Conservation (phyloP, 1,140 invertebrate species). For the Drosophila mojavensis region DNA sequence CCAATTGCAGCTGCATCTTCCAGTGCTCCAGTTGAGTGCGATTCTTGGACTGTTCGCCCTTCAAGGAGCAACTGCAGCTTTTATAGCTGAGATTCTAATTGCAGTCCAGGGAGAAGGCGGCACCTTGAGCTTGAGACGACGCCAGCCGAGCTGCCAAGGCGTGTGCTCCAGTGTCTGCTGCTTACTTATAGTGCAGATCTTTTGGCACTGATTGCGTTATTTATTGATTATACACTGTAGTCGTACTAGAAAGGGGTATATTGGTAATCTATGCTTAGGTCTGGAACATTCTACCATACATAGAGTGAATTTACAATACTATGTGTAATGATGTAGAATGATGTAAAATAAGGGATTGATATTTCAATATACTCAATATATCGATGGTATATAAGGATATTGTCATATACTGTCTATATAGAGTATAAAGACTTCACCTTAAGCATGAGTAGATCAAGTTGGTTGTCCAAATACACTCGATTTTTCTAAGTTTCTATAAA, state of each 20-base stretch:
- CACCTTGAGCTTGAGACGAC: neutral
- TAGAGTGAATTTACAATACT: no score
- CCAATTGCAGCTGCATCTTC: slow-evolving; percentile 50
- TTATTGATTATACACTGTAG: slow-evolving; percentile 15
- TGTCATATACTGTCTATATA: no score
- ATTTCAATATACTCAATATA: no score
- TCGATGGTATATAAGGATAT: no score
- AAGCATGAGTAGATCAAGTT: no score
- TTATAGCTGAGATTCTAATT: slow-evolving; percentile 62
- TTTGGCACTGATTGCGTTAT: slow-evolving; percentile 49
- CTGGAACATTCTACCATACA: no score
- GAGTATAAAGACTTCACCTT: no score
- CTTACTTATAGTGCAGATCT: slow-evolving; percentile 43
- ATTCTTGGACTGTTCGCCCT: slow-evolving; percentile 15
- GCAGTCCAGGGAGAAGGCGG: neutral
- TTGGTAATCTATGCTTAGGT: neutral
- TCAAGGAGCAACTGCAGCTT: slow-evolving; percentile 23
- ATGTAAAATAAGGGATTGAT: no score
- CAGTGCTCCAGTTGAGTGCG: slow-evolving; percentile 8
- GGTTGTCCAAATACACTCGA: no score
- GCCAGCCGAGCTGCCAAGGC: slow-evolving; percentile 2
- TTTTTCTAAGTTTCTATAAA: no score
- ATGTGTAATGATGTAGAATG: no score
- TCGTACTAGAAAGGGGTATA: neutral
- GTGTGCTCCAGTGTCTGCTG: slow-evolving; percentile 7